phyloP scores from a whole-genome alignment of 2,797 vertebrate species.

The Megaceryle alcyon region DNA sequence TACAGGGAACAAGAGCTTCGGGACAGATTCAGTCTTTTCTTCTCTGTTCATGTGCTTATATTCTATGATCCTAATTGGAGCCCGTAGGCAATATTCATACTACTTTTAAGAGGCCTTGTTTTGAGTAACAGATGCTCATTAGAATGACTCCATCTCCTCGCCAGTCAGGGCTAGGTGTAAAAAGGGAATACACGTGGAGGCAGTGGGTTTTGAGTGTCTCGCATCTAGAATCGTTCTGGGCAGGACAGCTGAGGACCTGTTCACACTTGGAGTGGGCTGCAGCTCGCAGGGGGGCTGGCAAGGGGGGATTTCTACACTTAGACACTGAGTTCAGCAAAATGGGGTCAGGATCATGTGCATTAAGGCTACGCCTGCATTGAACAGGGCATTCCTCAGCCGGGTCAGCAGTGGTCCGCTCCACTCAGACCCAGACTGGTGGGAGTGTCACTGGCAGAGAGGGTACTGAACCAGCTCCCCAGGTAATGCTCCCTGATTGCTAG shows the following conservation, averaged over 20 bases:
- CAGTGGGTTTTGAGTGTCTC: not conserved
- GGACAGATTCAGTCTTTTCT: not conserved
- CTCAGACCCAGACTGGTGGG: not conserved
- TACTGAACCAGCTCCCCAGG: not conserved
- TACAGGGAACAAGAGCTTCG: not conserved
- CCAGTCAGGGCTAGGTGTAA: not conserved
- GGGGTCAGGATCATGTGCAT: rapidly evolving
- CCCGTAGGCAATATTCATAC: not conserved
- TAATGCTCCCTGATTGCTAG: not conserved
- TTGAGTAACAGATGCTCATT: not conserved
- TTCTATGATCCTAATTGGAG: not conserved
- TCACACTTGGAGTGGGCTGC: not conserved
- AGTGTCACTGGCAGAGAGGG: not conserved
- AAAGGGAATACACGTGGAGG: not conserved
- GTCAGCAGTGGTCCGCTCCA: not conserved
- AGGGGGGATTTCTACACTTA: not conserved
- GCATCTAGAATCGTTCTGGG: not conserved
- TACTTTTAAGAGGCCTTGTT: not conserved
- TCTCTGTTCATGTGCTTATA: not conserved
- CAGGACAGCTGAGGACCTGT: not conserved
- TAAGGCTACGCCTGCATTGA: not conserved
- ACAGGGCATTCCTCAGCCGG: not conserved
- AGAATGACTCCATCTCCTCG: not conserved
- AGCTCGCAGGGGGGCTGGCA: not conserved
- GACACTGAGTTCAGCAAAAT: not conserved